A percentile compares a stretch with the other conserved stretches of the same genome.
Conservation (phyloP, 2,797 vertebrate genomes). For the Tenualosa thibaudeaui region DNA sequence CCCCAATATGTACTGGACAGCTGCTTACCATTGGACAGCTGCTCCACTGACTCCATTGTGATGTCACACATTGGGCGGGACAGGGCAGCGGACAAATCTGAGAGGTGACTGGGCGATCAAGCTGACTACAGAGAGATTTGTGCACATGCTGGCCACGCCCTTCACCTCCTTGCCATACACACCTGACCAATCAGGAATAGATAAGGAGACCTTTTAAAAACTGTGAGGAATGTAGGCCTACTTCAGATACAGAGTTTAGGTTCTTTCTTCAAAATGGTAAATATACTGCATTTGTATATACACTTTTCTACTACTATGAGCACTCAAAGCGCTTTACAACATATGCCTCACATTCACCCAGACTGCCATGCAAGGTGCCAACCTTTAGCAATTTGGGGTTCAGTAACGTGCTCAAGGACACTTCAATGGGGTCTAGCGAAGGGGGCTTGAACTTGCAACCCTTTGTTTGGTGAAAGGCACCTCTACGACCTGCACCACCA, state of each 20-base stretch:
- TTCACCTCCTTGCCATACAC: conserved; percentile 67
- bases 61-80: conserved; percentile 81
- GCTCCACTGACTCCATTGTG: conserved; percentile 83
- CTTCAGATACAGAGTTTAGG: neutral
- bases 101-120: conserved; percentile 62
- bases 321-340: too few species aligned
- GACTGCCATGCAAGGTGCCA: too few species aligned
- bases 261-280: neutral
- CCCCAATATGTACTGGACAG: too few species aligned
- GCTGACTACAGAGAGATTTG: conserved; percentile 64
- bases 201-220: neutral
- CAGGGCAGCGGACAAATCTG: conserved; percentile 77
- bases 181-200: conserved; percentile 63
- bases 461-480: too few species aligned
- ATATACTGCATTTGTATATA: too few species aligned
- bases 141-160: conserved; percentile 57
- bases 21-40: conserved; percentile 75
- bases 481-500: too few species aligned
- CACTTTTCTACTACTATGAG: too few species aligned
- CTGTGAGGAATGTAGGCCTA: neutral
- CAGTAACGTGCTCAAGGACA: too few species aligned
- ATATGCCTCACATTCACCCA: too few species aligned
- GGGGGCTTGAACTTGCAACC: too few species aligned
- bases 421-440: too few species aligned
- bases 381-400: too few species aligned